Conservation (phyloP, 2,888 invertebrate species). For the Stenodera caucasica region DNA sequence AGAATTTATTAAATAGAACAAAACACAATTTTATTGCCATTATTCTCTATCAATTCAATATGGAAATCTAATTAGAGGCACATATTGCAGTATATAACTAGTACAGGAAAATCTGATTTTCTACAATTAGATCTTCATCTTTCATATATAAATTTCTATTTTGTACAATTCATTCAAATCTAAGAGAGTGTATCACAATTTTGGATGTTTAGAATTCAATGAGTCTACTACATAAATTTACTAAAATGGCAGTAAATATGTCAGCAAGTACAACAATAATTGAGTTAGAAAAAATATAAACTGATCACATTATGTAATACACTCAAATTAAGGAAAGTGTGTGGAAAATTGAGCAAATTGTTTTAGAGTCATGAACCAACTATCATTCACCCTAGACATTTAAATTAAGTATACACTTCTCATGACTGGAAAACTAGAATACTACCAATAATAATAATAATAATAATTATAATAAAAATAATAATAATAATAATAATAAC, state of each 20-base stretch:
- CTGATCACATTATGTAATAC: background rate
- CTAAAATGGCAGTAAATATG: background rate
- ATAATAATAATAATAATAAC: background rate
- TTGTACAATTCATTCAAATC: background rate
- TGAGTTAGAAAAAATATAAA: too few species aligned
- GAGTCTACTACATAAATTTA: background rate
- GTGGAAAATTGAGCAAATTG: constrained; percentile 27
- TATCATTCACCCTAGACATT: constrained; percentile 20
- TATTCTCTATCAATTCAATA: background rate
- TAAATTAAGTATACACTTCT: constrained; percentile 29
- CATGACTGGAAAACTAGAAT: constrained; percentile 17
- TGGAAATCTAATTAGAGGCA: background rate
- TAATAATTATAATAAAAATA: constrained; percentile 10
- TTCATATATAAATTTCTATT: background rate
- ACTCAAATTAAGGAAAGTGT: constrained; percentile 12
- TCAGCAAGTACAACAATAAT: background rate
- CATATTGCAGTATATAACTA: background rate
- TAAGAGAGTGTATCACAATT: background rate
- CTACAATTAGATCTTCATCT: too few species aligned
- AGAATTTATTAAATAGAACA: background rate
- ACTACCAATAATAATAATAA: background rate
- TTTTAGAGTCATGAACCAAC: constrained; percentile 21
- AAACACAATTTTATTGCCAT: background rate
- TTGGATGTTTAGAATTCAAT: background rate
- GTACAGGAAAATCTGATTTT: background rate